Conservation (phyloP, 2,888 invertebrate species). For the Hydroisotoma schaefferi region DNA sequence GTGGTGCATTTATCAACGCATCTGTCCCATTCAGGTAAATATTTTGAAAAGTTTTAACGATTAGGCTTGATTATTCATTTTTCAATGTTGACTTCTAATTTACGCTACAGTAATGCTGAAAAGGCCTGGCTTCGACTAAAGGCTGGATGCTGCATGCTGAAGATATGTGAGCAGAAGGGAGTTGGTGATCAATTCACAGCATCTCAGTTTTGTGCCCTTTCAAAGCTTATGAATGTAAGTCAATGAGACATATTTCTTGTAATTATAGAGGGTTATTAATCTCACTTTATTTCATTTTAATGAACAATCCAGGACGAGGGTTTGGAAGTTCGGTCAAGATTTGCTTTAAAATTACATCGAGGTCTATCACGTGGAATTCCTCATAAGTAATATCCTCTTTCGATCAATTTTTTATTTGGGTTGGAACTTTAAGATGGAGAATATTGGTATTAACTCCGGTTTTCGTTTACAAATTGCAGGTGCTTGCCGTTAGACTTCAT, state of each 20-base stretch:
- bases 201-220: slow-evolving; percentile 91
- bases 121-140: slow-evolving; percentile 89
- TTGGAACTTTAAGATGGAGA: too few species aligned
- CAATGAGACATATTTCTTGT: neutral
- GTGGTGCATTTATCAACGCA: slow-evolving; percentile 69
- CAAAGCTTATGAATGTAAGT: slow-evolving; percentile 79
- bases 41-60: neutral
- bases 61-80: neutral
- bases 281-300: slow-evolving; percentile 8
- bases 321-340: slow-evolving; percentile 80
- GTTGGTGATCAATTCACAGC: slow-evolving; percentile 92
- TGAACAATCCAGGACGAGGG: slow-evolving; percentile 59
- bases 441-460: too few species aligned
- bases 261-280: neutral
- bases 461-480: slow-evolving; percentile 16
- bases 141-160: slow-evolving; percentile 93
- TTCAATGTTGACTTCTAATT: slow-evolving; percentile 19
- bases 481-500: slow-evolving; percentile 94
- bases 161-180: slow-evolving; percentile 93
- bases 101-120: slow-evolving; percentile 69
- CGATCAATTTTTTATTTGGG: too few species aligned
- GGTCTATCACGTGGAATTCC: slow-evolving; percentile 77
- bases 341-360: slow-evolving; percentile 89
- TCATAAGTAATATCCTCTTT: slow-evolving; percentile 58
- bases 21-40: slow-evolving; percentile 41